Evolutionary conservation across 1,140 invertebrate genomes (phyloP), one percentile per base, ranked within the genome.

Genomic region (Halyomorpha halys): DNA sequence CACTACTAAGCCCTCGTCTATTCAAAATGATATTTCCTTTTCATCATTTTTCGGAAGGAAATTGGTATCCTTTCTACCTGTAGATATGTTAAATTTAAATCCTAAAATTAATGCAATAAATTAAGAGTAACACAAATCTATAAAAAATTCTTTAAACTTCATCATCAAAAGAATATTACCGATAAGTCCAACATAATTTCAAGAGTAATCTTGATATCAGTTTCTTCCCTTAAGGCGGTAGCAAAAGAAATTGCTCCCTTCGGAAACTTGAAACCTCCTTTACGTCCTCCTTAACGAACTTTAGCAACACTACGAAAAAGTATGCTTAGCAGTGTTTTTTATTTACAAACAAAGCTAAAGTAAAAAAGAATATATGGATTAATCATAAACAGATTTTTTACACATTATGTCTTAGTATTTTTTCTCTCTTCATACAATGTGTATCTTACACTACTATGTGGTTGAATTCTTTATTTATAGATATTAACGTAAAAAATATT

Each of bases 41-140:
- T 62, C 47, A 19, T 21, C 8, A 51, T 62, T 62, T 25, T 62
- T 39, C 13, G 61, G 61, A 11, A 62, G 18, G n/a, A 62, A 9
- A 25, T 44, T 44, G 27, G n/a, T n/a, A 62, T 62, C 0, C 44
- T 49, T 19, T 62, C 61, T 3, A 44, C 61, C 25, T 44, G 61
- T 3, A 62, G 25, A 34, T 62, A 62, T 9, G 4, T 49, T 25
- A 53, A 30, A 16, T 49, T 25, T 2, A 14, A 16, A n/a, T 27
- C 61, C 61, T 62, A 18, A 49, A 62, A 51, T n/a, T n/a, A n/a
- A n/a, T 16, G 14, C 16, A 44, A 45, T n/a, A 39, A n/a, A 34
- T 19, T 44, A 44, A 44, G n/a, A n/a, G n/a, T n/a, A n/a, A n/a
- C n/a, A n/a, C n/a, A n/a, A 8, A 11, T 44, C 8, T 44, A 3